These are phyloP conservation scores for Argyrosomus regius DNA, from an alignment of 2,797 vertebrate genomes.

Conservation along the genomic window DNA sequence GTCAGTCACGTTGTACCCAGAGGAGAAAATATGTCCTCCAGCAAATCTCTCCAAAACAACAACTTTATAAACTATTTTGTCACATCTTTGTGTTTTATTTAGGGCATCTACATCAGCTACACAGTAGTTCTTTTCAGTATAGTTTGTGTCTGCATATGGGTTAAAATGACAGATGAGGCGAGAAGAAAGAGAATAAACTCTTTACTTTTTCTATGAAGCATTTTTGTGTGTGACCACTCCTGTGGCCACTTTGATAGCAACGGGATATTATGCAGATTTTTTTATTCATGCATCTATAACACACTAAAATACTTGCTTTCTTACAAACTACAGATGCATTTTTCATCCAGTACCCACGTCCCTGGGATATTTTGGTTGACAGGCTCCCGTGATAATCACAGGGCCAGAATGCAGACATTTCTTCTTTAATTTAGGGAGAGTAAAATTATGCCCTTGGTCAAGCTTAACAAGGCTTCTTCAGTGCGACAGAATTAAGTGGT, in stretches of 20 bases:
- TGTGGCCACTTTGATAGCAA: background rate
- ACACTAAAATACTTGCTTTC: slow-evolving; percentile 34
- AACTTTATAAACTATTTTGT: slow-evolving; percentile 5
- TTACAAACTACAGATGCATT: slow-evolving; percentile 66
- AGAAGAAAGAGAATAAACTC: background rate
- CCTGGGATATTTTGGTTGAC: slow-evolving; percentile 67
- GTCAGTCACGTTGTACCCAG: slow-evolving; percentile 23
- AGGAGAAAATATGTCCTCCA: slow-evolving; percentile 23
- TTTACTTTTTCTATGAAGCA: background rate
- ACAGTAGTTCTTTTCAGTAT: background rate
- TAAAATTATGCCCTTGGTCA: slow-evolving; percentile 62
- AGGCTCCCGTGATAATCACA: slow-evolving; percentile 58
- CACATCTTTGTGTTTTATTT: slow-evolving; percentile 6
- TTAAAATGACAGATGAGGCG: background rate
- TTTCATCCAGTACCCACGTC: slow-evolving; percentile 51
- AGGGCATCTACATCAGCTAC: slow-evolving; percentile 1
- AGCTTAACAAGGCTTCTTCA: slow-evolving; percentile 53
- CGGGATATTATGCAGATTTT: background rate
- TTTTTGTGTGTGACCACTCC: background rate
- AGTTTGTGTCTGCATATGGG: background rate
- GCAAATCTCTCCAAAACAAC: slow-evolving; percentile 17
- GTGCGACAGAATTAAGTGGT: slow-evolving; percentile 51
- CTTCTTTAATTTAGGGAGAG: slow-evolving; percentile 66
- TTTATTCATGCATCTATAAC: slow-evolving; percentile 9
- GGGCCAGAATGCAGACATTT: slow-evolving; percentile 63